These are phyloP conservation scores for Pseudocheirus occidentalis DNA, from an alignment of 2,797 vertebrate species.

Conservation along the genomic window DNA sequence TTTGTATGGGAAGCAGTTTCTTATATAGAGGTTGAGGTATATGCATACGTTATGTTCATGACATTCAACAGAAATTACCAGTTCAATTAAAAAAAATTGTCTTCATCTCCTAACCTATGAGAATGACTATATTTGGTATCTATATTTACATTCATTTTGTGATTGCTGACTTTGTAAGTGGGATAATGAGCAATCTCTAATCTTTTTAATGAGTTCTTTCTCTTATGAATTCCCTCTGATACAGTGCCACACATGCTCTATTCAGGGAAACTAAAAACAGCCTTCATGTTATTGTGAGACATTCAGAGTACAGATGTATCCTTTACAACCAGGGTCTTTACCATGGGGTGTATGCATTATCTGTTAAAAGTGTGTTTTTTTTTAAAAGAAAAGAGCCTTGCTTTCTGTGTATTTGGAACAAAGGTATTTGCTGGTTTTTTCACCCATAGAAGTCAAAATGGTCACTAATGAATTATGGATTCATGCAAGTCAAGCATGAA, in stretches of 20 bases:
- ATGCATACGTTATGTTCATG: background rate
- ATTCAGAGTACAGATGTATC: constrained; percentile 9
- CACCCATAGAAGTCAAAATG: constrained; percentile 20
- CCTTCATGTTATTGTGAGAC: background rate
- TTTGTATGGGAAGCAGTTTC: constrained; percentile 43
- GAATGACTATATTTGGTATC: constrained; percentile 53
- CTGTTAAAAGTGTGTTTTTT: constrained; percentile 35
- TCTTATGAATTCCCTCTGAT: constrained; percentile 38
- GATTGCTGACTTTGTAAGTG: constrained; percentile 46
- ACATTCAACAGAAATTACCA: constrained; percentile 21
- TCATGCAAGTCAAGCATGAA: constrained; percentile 49
- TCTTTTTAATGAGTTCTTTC: constrained; percentile 37
- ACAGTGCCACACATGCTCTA: constrained; percentile 6
- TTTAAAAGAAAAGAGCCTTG: constrained; percentile 33
- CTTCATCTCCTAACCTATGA: constrained; percentile 17
- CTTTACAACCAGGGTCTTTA: constrained; percentile 42
- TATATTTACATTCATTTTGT: constrained; percentile 56
- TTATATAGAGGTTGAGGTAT: constrained; percentile 15
- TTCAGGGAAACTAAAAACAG: constrained; percentile 31
- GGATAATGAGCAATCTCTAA: constrained; percentile 48
- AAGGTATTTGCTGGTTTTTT: constrained; percentile 2
- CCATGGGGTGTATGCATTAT: background rate
- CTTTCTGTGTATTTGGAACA: constrained; percentile 18
- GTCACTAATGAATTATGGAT: constrained; percentile 54
- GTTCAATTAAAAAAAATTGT: constrained; percentile 5